A percentile compares a stretch with the other conserved stretches of the same genome.
These are phyloP conservation scores for Hyles euphorbiae DNA, from an alignment of 1,140 invertebrate genomes.

Conservation along the genomic window DNA sequence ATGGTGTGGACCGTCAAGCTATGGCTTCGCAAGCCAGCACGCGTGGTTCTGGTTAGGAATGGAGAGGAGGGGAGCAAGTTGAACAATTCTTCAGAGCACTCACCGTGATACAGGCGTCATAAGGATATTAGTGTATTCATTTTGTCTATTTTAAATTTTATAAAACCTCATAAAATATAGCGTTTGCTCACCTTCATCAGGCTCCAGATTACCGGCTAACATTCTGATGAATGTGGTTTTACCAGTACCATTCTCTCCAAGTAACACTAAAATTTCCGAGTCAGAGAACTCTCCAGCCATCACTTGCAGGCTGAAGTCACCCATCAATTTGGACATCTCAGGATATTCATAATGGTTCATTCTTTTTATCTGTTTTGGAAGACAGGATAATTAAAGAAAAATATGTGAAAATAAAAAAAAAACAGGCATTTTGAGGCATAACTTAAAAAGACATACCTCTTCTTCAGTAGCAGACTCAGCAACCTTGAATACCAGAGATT, in stretches of 20 bases:
- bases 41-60: no score
- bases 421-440: background rate
- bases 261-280: slow-evolving; percentile 98
- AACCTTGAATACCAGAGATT: slow-evolving; percentile 98
- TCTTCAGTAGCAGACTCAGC: slow-evolving; percentile 98
- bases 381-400: background rate
- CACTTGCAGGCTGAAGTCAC: slow-evolving; percentile 89
- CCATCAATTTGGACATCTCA: slow-evolving; percentile 89
- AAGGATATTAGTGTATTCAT: no score
- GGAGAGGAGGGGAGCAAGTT: no score
- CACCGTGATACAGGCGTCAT: no score
- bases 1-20: no score
- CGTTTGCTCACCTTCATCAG: slow-evolving; percentile 85
- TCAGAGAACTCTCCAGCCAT: slow-evolving; percentile 97
- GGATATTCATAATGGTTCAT: slow-evolving; percentile 98
- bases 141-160: no score
- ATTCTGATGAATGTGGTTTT: slow-evolving; percentile 99
- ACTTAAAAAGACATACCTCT: slow-evolving; percentile 80
- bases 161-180: background rate
- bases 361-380: slow-evolving; percentile 80
- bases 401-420: no score
- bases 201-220: slow-evolving; percentile 95
- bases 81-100: no score
- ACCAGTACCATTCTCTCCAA: slow-evolving; percentile 99
- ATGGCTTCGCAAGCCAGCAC: no score